Base-by-base conservation (phyloP, 1,140 invertebrate species). In the Drosophila asahinai region DNA sequence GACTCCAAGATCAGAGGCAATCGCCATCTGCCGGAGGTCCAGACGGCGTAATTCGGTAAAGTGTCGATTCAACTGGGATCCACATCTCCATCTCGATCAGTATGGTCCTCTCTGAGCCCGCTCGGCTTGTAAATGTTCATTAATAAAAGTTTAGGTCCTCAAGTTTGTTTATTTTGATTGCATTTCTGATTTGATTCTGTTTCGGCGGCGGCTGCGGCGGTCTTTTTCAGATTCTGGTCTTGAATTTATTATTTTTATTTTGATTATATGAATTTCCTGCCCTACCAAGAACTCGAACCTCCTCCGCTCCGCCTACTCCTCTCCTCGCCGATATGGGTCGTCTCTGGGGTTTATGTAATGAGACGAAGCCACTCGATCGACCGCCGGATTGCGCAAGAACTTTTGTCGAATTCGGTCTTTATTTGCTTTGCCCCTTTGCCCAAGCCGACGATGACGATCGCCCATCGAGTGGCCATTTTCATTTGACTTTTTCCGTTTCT, bases 1-100 rank as follows among this genome's bases (percentile, higher is more conserved):
- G 54, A 48, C 63, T 49, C 76, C 63, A 52, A 47, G 55, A 60
- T 51, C 48, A 19, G 27, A 43, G 45, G 42, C 73, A 51, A 22
- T 66, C 60, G 57, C 65, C 27, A 60, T 45, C 62, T 49, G 43
- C 14, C 15, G 14, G n/a, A 57, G 12, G 11, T 38, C 15, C 25
- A 12, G 43, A 52, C 27, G 57, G 81, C 84, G 84, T 89, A 89
- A 89, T 90, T 89, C 84, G 84, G 84, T 81, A 79, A 83, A 74
- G 67, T 74, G 54, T 45, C 67, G 52, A 61, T 58, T 22, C 51
- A 57, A 55, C 51, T 58, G 40, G 25, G 27, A n/a, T 30, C 48
- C 33, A 51, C 30, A 57, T 42, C 25, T 42, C 15, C 22, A 42
- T 3, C 15, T 14, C 22, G 27, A 22, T 22, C 19, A 2, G 19